Base-by-base conservation (phyloP, 2,888 invertebrate genomes). In the Phortica magna region DNA sequence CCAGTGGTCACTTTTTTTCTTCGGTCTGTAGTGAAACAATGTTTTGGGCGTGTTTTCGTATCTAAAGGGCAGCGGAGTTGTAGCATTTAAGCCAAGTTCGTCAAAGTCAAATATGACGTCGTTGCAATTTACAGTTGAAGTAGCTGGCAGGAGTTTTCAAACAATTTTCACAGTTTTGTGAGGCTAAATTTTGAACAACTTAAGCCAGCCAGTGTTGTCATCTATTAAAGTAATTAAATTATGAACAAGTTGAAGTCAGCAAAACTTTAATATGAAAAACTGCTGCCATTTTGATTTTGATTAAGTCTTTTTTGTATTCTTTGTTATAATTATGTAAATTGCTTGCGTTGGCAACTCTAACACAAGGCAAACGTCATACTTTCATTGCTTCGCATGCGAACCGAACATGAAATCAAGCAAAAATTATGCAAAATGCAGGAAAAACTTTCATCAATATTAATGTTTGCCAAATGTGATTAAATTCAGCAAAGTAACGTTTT, bases 381-480 rank as follows among this genome's bases (percentile, higher is more conserved):
- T 55, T 55, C 55, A 55, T 17, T 55, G 55, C n/a, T n/a, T 55
- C 0, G 14, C 12, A 3, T n/a, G 14, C 55, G 53, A 53, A 17
- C 19, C 14, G n/a, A 10, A 48, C 43, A 31, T 31, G 31, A 68
- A 71, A 71, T 71, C 53, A 55, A 71, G 53, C 55, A 55, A 53
- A 79, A 85, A 83, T 83, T 85, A 87, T 85, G 87, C 83, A 84
- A 78, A 80, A 75, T 12, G 64, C 78, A 73, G 42, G 31, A 84
- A 84, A 79, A 85, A 77, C 78, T 83, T 80, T 79, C 84, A 84
- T 83, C 84, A 85, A 84, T 87, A 84, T 87, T 85, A 85, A 85
- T 85, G 85, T 75, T 64, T 67, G 71, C n/a, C 79, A 86, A 85
- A 87, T 85, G 87, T 85, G 85, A 87, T 87, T 87, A 87, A 85